Evolutionary conservation across 2,888 invertebrate genomes (phyloP), one percentile per base, ranked within the genome.

Genomic region (Cheilosia soror): DNA sequence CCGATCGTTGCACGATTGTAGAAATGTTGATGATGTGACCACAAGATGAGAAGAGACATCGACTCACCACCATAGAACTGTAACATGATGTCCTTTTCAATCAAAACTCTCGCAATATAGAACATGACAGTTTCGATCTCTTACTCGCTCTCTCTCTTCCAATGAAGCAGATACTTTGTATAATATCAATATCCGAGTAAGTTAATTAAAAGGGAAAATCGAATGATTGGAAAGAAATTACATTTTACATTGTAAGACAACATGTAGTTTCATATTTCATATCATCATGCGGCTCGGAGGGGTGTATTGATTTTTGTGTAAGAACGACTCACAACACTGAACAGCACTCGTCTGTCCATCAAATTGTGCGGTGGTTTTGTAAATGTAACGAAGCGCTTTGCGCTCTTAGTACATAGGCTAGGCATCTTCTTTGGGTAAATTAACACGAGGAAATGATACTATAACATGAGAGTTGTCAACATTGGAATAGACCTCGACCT

Each of bases 261-360:
- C 58, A 47, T 57, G 75, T 11, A 60, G 81, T 71, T 71, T 85
- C 81, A 76, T 76, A 81, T 85, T 85, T 85, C 80, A 79, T 72
- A 60, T 73, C 65, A 69, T 58, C 73, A 15, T 11, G 57, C 55
- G 29, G 49, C 60, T 31, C 37, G 11, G 31, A 60, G 68, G 15
- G 29, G 42, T 58, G 53, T 58, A 60, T 44, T 58, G 73, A 63
- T 68, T 60, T 27, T 25, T 57, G 57, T 68, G 83, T 69, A 44
- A 58, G 58, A 31, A 65, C 20, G 65, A 69, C 79, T 51, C 63
- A 53, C 25, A 55, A n/a, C 73, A 69, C 49, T 76, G 40, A 29
- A 75, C 25, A 75, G 57, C 40, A 65, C 63, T 65, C 42, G 63
- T 31, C 81, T 85, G 80, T 85, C 84, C 55, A 49, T 85, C 80